These are phyloP conservation scores for Hesperia comma DNA, from an alignment of 2,888 invertebrate genomes.

Conservation along the genomic window DNA sequence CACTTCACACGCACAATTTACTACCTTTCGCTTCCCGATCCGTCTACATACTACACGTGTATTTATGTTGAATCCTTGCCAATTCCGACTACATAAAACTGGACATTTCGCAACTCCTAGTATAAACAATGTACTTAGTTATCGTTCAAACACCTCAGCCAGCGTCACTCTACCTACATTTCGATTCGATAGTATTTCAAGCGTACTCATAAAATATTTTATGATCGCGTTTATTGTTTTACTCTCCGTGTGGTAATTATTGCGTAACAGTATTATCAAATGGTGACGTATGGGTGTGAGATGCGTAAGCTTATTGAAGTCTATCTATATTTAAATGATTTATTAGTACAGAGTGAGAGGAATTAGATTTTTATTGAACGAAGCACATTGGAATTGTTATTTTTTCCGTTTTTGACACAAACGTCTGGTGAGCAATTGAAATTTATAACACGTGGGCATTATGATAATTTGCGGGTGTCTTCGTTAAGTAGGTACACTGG, in stretches of 20 bases:
- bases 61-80: constrained; percentile 11
- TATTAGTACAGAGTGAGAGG: constrained; percentile 19
- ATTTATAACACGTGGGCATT: constrained; percentile 36
- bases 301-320: background rate
- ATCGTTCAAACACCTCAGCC: constrained; percentile 18
- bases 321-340: constrained; percentile 26
- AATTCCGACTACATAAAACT: constrained; percentile 12
- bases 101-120: constrained; percentile 1
- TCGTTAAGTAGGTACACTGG: constrained; percentile 42
- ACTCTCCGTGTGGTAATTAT: constrained; percentile 2
- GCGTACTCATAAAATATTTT: constrained; percentile 10
- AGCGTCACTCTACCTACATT: background rate
- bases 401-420: constrained; percentile 24
- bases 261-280: background rate
- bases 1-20: constrained; percentile 12
- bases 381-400: constrained; percentile 20
- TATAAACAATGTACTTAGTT: constrained; percentile 22
- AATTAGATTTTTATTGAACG: constrained; percentile 35
- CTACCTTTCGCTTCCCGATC: background rate
- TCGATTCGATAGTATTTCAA: background rate
- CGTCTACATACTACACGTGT: background rate
- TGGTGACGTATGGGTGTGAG: background rate
- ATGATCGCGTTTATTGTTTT: constrained; percentile 11
- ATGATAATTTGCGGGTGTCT: constrained; percentile 24
- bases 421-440: constrained; percentile 34